Evolutionary conservation across 30 jellyfish, hydroid and myxozoan species (phyloP).

Genomic region (Chrysaora quinquecirrha): DNA sequence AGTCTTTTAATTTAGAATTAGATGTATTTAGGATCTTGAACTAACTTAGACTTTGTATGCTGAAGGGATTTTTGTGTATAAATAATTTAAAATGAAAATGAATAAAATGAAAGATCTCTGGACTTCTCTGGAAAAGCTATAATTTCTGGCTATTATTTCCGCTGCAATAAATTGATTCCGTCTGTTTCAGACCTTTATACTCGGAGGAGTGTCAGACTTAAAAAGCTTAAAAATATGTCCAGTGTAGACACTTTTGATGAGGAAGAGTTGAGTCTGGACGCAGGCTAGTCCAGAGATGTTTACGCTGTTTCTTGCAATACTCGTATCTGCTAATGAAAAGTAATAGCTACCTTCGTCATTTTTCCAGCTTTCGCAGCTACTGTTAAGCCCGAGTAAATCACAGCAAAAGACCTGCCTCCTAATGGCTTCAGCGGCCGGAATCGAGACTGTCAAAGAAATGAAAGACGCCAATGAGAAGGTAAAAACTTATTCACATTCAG

Average conservation of each 20-base stretch:
- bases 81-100: no score
- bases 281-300: background rate
- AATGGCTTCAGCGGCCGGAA: constrained; percentile 95
- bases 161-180: background rate
- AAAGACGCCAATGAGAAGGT: constrained; percentile 69
- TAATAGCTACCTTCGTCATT: background rate
- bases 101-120: no score
- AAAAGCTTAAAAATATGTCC: background rate
- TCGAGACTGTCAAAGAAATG: constrained; percentile 63
- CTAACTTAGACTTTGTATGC: no score
- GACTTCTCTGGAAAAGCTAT: no score
- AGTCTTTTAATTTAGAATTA: no score
- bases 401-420: constrained; percentile 90
- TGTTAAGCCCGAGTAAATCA: constrained; percentile 56
- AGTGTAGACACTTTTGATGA: background rate
- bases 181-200: background rate
- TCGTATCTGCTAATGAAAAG: background rate
- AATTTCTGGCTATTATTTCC: no score
- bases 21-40: no score
- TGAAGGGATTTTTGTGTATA: no score
- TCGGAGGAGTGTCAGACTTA: no score
- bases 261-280: no score
- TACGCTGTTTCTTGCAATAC: background rate
- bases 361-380: constrained; percentile 75
- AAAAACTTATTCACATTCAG: no score